Percentiles rank a stretch among this genome's conserved stretches.
phyloP scores from a whole-genome alignment of 2,888 invertebrate genomes.

The Emesis castigata region DNA sequence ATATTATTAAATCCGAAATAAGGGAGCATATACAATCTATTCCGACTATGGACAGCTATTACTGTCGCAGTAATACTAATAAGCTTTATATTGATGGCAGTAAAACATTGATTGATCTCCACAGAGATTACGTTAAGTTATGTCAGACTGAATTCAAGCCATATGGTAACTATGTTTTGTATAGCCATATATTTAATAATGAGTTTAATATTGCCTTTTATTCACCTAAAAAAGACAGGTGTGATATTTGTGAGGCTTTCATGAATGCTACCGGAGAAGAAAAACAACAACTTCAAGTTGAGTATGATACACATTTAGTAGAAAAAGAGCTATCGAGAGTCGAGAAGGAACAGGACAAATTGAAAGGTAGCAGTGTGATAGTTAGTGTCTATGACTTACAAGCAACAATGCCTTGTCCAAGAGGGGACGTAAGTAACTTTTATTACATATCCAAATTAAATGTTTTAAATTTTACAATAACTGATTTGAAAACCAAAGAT shows the following conservation, averaged over 20 bases:
- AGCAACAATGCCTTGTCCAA: constrained; percentile 31
- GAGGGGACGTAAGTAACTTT: constrained; percentile 21
- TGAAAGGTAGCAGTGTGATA: not conserved
- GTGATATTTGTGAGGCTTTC: constrained; percentile 52
- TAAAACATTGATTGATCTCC: constrained; percentile 58
- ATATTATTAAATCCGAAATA: no score
- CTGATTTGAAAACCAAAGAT: constrained; percentile 27
- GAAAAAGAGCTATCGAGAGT: constrained; percentile 23
- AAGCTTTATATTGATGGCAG: constrained; percentile 69
- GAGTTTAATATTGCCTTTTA: constrained; percentile 56
- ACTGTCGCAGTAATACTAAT: no score
- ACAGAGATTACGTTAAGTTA: constrained; percentile 62
- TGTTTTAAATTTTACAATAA: constrained; percentile 38
- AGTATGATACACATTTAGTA: constrained; percentile 22
- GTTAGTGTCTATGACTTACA: constrained; percentile 37
- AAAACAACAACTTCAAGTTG: constrained; percentile 10
- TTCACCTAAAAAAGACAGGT: constrained; percentile 57
- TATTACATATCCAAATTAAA: constrained; percentile 34
- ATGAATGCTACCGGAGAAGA: constrained; percentile 35
- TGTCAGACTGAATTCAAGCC: constrained; percentile 46
- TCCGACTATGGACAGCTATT: no score
- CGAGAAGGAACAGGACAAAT: constrained; percentile 32
- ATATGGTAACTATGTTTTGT: constrained; percentile 39
- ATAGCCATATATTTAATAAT: constrained; percentile 48
- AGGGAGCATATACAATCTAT: no score